Evolutionary conservation across 2,888 invertebrate species (phyloP), one percentile per base, ranked within the genome.

Genomic region (Tholera decimalis): DNA sequence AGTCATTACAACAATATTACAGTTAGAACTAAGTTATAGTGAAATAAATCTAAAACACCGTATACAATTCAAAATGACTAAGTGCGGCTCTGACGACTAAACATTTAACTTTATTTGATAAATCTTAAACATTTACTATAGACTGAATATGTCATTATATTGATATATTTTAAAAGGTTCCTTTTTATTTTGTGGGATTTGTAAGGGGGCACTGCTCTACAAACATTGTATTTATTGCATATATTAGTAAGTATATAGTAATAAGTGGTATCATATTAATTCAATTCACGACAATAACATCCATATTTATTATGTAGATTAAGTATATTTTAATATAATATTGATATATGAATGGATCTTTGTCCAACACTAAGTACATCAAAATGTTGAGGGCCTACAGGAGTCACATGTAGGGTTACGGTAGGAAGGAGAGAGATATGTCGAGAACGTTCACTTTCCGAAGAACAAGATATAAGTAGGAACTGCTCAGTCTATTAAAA

Each of bases 251-350:
- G 13, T 62, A 43, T 57, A 58, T 49, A 68, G 46, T 43, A 56
- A 55, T 69, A 60, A 69, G 22, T 66, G 54, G 41, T 72, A 66
- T 64, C 49, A 65, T 62, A 70, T 50, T 54, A 56, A 62, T 82
- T 75, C 22, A 81, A 73, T 71, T 71, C 18, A 78, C 68, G 55
- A 74, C 58, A 66, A 69, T 79, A 78, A 80, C 81, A 79, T 81
- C 30, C 67, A 73, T 60, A 79, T 55, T 58, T 54, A 70, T 61
- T 58, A 82, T 63, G 55, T 54, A 30, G 63, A 68, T 67, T 79
- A 79, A 76, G 26, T 66, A 57, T 63, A 65, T 61, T 57, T 65
- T 46, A 54, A 57, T 74, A 78, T 71, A 59, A 56, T 59, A 62
- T 79, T 69, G 59, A 79, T 74, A 81, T 79, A 75, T 65, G 53